Base-by-base conservation (phyloP, 2,113 vertebrate genomes). In the Dissostichus mawsoni region DNA sequence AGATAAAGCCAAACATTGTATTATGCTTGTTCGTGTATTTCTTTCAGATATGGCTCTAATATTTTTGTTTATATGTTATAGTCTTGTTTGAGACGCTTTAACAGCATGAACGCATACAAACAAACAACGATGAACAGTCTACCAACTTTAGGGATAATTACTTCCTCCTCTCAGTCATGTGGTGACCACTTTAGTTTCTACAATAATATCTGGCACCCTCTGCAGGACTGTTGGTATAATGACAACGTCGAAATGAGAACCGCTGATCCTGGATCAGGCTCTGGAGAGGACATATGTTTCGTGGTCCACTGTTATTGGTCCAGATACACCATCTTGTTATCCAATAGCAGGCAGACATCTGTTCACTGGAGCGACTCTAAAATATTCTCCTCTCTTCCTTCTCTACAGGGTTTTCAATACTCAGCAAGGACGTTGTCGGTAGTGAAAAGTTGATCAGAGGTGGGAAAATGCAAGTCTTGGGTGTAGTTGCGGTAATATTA, bases 341-440 rank as follows among this genome's bases (percentile, higher is more conserved):
- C 95, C 95, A 95, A 96, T 96, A 13, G 75, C 51, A 83, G 78
- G 50, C 25, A 91, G 94, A 93, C 95, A 96, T 96, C 95, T 96
- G 95, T 97, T 97, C 96, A 92, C 95, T 94, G 93, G 93, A 94
- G 95, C 96, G 90, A 93, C 94, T 94, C 94, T 92, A 83, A 92
- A 95, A 94, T 86, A 89, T 76, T 83, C 76, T 78, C 71, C 3
- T 64, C 57, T 77, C 86, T 87, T 90, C 87, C 87, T 85, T 12
- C 69, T 74, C 61, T 48, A 25, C 53, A 20, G 50, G 67, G 59
- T 69, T 51, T 61, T 76, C 65, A 29, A 29, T 20, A 14, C 11
- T 25, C 11, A 47, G 59, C 56, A 16, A 63, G 69, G 55, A 52
- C 29, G 1, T 2, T 11, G 25, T 5, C 14, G 18, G 41, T 11